phyloP scores from a whole-genome alignment of 2,888 invertebrate genomes.

The Hipparchia semele region DNA sequence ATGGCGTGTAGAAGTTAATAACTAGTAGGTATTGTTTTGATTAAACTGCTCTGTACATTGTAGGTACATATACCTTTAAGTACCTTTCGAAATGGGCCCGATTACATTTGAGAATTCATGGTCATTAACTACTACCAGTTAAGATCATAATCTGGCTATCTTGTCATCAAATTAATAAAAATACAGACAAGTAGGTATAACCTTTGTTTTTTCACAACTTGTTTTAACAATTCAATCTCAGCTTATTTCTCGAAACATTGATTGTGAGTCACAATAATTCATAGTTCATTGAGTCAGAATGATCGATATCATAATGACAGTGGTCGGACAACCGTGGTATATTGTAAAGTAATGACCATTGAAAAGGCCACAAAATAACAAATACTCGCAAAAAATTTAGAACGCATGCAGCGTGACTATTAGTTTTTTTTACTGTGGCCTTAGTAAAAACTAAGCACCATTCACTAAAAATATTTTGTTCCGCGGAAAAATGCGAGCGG shows the following conservation, averaged over 20 bases:
- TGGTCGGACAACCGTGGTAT: background rate
- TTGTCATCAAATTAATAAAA: no score
- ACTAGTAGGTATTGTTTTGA: no score
- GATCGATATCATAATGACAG: slow-evolving; percentile 27
- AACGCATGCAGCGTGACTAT: slow-evolving; percentile 7
- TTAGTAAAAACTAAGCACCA: slow-evolving; percentile 5
- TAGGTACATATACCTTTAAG: no score
- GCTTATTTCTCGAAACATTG: slow-evolving; percentile 19
- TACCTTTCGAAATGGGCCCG: no score
- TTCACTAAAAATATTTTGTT: slow-evolving; percentile 8
- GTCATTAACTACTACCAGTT: no score
- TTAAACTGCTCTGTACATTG: no score
- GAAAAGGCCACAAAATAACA: slow-evolving; percentile 8
- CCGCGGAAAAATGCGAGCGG: background rate
- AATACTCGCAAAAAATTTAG: background rate
- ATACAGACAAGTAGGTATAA: background rate
- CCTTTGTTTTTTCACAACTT: background rate
- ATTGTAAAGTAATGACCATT: slow-evolving; percentile 6
- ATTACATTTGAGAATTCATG: no score
- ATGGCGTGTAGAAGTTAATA: no score
- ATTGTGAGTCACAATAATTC: slow-evolving; percentile 34
- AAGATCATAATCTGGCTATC: no score
- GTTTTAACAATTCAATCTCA: slow-evolving; percentile 1
- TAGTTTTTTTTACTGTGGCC: background rate
- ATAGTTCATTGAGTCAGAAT: slow-evolving; percentile 36